These are phyloP conservation scores for Ctenosaura bakeri DNA, from an alignment of 2,797 vertebrate genomes.

Conservation along the genomic window DNA sequence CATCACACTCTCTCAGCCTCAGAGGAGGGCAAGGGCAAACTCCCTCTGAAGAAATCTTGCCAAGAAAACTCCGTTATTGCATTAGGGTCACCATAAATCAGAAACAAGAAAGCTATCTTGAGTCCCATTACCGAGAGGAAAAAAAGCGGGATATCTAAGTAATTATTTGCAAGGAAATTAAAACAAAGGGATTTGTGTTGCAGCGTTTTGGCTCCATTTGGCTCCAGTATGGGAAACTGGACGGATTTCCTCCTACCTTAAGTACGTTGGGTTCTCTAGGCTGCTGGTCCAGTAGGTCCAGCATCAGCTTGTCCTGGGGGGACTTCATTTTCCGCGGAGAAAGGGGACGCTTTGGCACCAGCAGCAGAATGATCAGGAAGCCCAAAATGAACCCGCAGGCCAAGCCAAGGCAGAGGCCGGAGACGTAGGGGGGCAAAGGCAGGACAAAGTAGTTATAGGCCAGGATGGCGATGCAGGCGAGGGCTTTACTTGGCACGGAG, in stretches of 20 bases:
- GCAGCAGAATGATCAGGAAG: conserved; percentile 84
- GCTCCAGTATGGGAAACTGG: neutral
- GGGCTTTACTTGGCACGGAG: conserved; percentile 80
- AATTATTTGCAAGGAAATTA: neutral
- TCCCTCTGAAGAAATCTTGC: too few relatives aligned
- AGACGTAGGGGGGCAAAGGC: conserved; percentile 87
- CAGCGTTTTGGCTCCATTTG: neutral
- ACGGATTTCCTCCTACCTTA: conserved; percentile 79
- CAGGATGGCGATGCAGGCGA: conserved; percentile 82
- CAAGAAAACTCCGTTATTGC: too few relatives aligned
- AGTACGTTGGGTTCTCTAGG: conserved; percentile 67
- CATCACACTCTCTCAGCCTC: too few relatives aligned
- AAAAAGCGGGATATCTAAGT: too few relatives aligned
- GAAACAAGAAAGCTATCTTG: too few relatives aligned
- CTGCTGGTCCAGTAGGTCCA: conserved; percentile 55
- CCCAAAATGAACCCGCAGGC: conserved; percentile 86
- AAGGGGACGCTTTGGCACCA: conserved; percentile 66
- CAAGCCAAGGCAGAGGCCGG: conserved; percentile 87
- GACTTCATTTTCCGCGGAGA: conserved; percentile 37
- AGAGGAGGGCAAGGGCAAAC: too few relatives aligned
- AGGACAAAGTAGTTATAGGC: conserved; percentile 88
- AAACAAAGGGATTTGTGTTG: neutral
- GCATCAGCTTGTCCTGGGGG: conserved; percentile 53
- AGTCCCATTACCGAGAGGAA: too few relatives aligned
- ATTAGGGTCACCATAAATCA: too few relatives aligned